Percentiles rank a stretch among this genome's conserved stretches.
phyloP scores from a whole-genome alignment of 2,113 vertebrate species.

The Tyto alba region DNA sequence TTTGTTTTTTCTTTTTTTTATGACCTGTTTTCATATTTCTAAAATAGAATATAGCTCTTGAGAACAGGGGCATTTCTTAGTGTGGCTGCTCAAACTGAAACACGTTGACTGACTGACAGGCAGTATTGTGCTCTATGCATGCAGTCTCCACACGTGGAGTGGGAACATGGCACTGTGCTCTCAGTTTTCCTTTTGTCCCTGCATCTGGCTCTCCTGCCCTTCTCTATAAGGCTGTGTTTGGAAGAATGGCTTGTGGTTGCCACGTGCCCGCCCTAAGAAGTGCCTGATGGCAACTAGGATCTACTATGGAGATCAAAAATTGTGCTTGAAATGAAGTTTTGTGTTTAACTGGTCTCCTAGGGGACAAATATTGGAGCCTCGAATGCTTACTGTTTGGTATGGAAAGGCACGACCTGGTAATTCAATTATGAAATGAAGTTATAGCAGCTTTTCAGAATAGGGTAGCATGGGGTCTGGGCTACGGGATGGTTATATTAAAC shows the following conservation, averaged over 20 bases:
- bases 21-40: fast-evolving
- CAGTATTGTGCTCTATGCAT: too few relatives aligned
- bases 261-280: fast-evolving
- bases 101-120: fast-evolving
- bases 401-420: neutral
- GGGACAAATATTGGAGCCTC: neutral
- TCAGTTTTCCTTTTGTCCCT: too few relatives aligned
- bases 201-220: fast-evolving
- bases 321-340: neutral
- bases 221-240: fast-evolving
- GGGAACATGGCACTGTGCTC: fast-evolving
- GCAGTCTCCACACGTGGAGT: fast-evolving
- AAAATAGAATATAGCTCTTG: neutral
- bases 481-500: neutral
- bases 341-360: neutral
- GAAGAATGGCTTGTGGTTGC: fast-evolving
- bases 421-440: neutral
- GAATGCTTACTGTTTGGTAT: neutral
- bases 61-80: neutral
- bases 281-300: neutral
- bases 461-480: neutral
- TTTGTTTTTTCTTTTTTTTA: neutral
- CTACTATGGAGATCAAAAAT: neutral
- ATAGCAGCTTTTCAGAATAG: neutral
- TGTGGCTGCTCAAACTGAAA: fast-evolving